Conservation (phyloP, 2,888 invertebrate genomes). For the Platycheirus rosarum region DNA sequence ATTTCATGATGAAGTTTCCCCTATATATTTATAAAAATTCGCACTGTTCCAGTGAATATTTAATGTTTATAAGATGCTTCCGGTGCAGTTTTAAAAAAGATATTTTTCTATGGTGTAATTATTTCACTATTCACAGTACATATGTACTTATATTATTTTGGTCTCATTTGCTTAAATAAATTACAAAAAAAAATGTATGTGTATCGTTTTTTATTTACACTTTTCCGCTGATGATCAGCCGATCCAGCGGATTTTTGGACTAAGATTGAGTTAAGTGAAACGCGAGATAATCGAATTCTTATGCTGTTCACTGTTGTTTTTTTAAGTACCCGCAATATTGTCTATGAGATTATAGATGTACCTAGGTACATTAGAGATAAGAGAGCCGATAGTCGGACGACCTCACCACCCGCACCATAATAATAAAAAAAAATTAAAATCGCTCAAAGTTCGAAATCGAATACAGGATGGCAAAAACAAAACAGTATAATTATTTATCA, state of each 20-base stretch:
- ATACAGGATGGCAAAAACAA: conserved; percentile 57
- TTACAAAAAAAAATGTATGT: neutral
- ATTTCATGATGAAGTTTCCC: conserved; percentile 20
- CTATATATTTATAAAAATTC: conserved; percentile 24
- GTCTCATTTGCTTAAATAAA: conserved; percentile 3
- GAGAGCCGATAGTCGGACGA: conserved; percentile 63
- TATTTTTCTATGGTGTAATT: conserved; percentile 21
- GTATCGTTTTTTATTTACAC: too few relatives aligned
- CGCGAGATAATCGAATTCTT: conserved; percentile 59
- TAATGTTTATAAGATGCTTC: conserved; percentile 42
- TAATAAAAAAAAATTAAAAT: conserved; percentile 73
- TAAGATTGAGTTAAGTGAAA: conserved; percentile 51
- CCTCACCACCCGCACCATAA: conserved; percentile 72
- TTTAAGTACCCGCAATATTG: conserved; percentile 43
- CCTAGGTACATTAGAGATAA: conserved; percentile 69
- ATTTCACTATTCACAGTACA: too few relatives aligned
- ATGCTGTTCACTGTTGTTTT: conserved; percentile 38
- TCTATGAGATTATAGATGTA: conserved; percentile 60
- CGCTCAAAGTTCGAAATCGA: conserved; percentile 74
- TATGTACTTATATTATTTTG: too few relatives aligned
- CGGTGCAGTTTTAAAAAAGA: conserved; percentile 18
- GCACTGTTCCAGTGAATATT: conserved; percentile 30
- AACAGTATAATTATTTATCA: neutral
- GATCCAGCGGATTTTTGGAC: conserved; percentile 53
- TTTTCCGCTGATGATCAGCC: conserved; percentile 44